A percentile compares a stretch with the other conserved stretches of the same genome.
phyloP scores from a whole-genome alignment of 2,888 invertebrate genomes.

The Drosophila merina region DNA sequence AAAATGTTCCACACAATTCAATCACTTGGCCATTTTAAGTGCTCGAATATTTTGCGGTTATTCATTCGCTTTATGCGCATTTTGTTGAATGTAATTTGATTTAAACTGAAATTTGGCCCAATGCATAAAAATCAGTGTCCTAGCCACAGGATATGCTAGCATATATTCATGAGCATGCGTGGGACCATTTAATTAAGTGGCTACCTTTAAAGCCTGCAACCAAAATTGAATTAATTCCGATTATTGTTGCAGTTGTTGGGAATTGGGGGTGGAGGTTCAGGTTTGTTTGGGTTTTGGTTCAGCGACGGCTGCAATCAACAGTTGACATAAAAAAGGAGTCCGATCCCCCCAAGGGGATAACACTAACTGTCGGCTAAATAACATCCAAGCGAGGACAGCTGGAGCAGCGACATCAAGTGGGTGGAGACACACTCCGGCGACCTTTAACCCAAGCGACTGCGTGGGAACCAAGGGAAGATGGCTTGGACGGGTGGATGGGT shows the following conservation, averaged over 20 bases:
- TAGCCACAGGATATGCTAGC: constrained; percentile 46
- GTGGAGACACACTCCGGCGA: constrained; percentile 43
- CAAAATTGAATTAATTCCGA: constrained; percentile 65
- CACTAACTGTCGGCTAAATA: constrained; percentile 43
- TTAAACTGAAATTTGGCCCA: constrained; percentile 45
- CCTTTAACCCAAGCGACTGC: constrained; percentile 36
- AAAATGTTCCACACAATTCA: constrained; percentile 61
- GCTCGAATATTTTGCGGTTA: constrained; percentile 73
- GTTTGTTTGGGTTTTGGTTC: background rate
- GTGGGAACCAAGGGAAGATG: background rate
- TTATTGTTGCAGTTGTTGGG: constrained; percentile 36
- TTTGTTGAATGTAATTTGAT: constrained; percentile 76
- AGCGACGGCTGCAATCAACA: constrained; percentile 54
- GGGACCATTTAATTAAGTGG: constrained; percentile 67
- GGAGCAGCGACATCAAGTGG: constrained; percentile 49
- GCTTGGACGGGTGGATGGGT: too few species aligned
- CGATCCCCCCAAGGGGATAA: constrained; percentile 13
- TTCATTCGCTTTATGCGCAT: constrained; percentile 69
- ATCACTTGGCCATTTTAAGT: constrained; percentile 76
- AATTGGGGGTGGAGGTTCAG: background rate
- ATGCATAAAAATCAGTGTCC: constrained; percentile 33
- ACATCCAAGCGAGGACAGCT: constrained; percentile 29
- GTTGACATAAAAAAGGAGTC: constrained; percentile 50
- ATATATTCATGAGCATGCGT: constrained; percentile 27
- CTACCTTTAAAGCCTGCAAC: constrained; percentile 52